phyloP scores from a whole-genome alignment of 2,888 invertebrate species.

The Cephus rjabovi region DNA sequence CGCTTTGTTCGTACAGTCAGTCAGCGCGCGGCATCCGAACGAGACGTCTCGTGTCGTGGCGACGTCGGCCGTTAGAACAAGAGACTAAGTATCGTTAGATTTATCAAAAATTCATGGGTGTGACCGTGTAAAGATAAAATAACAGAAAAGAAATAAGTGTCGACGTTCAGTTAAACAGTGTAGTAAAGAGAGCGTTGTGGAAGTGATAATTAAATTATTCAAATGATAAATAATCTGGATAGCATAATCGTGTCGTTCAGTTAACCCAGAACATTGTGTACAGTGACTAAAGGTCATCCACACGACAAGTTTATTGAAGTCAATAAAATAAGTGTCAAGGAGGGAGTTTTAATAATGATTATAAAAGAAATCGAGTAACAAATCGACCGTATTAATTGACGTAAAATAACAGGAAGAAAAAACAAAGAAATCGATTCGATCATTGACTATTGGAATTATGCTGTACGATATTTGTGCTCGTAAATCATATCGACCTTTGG shows the following conservation, averaged over 20 bases:
- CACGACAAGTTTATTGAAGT: background rate
- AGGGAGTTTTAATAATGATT: background rate
- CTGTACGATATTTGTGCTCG: background rate
- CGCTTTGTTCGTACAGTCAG: constrained; percentile 12
- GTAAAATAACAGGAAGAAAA: background rate
- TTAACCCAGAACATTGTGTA: background rate
- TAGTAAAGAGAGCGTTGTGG: background rate
- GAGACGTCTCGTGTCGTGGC: constrained; percentile 27
- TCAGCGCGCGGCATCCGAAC: constrained; percentile 42
- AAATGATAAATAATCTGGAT: background rate
- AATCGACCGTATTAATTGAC: background rate
- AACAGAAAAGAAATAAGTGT: background rate
- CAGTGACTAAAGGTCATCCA: background rate
- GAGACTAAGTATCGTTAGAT: background rate
- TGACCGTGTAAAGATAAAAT: background rate
- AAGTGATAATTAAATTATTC: background rate
- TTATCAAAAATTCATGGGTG: background rate
- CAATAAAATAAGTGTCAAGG: background rate
- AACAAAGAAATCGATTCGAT: background rate
- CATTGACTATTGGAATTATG: background rate
- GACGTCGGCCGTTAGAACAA: background rate
- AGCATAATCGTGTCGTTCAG: background rate
- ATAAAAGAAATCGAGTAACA: background rate
- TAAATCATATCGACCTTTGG: background rate
- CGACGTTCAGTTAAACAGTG: background rate